These are phyloP conservation scores for Microctenopoma stevenorrisi DNA, from an alignment of 2,797 vertebrate genomes.

Conservation along the genomic window DNA sequence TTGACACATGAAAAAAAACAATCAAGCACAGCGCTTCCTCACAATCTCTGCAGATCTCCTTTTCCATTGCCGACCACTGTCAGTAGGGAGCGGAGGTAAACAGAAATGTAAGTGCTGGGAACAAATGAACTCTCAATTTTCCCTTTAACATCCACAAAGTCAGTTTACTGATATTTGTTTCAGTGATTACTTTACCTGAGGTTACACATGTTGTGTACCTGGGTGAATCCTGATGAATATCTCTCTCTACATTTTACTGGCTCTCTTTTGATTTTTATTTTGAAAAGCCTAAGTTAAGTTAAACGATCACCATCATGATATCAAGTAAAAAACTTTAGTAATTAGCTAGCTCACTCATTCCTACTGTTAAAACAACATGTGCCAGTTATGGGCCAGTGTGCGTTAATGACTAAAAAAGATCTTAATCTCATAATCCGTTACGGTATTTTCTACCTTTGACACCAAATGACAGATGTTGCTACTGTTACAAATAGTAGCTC, in stretches of 20 bases:
- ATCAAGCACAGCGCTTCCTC: background rate
- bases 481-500: no score
- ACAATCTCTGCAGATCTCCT: background rate
- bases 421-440: background rate
- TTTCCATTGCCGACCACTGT: background rate
- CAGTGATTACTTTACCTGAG: background rate
- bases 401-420: background rate
- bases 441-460: no score
- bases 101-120: slow-evolving; percentile 30
- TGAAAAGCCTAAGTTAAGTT: background rate
- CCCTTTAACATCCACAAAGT: slow-evolving; percentile 1
- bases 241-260: background rate
- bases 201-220: slow-evolving; percentile 5
- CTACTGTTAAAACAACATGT: slow-evolving; percentile 2
- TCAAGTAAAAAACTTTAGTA: background rate
- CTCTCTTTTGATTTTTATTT: slow-evolving; percentile 8
- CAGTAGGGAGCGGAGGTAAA: slow-evolving; percentile 22
- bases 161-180: slow-evolving; percentile 13
- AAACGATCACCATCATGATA: background rate
- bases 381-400: no score
- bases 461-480: no score
- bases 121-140: slow-evolving; percentile 6
- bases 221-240: slow-evolving; percentile 4
- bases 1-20: background rate
- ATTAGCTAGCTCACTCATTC: background rate